Evolutionary conservation across 2,888 invertebrate species (phyloP), one percentile per base, ranked within the genome.

Genomic region (Actias luna): DNA sequence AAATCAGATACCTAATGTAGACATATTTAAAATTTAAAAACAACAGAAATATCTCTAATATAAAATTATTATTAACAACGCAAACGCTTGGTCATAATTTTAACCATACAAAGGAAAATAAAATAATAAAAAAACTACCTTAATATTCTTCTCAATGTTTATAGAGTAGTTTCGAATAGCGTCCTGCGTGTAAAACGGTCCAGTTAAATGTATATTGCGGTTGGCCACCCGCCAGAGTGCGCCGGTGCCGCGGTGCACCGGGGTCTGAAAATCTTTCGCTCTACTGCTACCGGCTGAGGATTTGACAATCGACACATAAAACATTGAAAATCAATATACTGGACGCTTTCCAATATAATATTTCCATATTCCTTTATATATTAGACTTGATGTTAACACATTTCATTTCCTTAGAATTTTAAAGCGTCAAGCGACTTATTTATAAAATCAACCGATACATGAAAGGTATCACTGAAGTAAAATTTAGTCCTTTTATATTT

Each of bases 81-180:
- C 16, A 8, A 52, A 52, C 3, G 14, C 14, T 25, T 8, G 29
- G 25, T 36, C 22, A 18, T 39, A 61, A 25, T 18, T 55, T 59
- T 12, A 70, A 72, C 64, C 68, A 72, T 71, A 73, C 70, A 74
- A 69, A 66, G 61, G 65, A 70, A 69, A 74, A 74, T 76, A 82
- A 77, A 80, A 76, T 75, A 69, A 70, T 46, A 78, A 70, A 76
- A n/a, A 72, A 69, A 73, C 75, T 80, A 79, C 82, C 82, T 83
- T 80, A 84, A 85, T 85, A 81, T 82, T 82, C 84, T 82, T 81
- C 83, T 83, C 84, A 87, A 83, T 80, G 77, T 87, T 86, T 85
- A 87, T 83, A 79, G 80, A 83, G 79, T 85, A 84, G 83, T 89
- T 88, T 85, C 85, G 85, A 89, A 87, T 84, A 81, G 85, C 87